These are phyloP conservation scores for Ondatra zibethicus DNA, from an alignment of 2,113 vertebrate genomes.

Conservation along the genomic window DNA sequence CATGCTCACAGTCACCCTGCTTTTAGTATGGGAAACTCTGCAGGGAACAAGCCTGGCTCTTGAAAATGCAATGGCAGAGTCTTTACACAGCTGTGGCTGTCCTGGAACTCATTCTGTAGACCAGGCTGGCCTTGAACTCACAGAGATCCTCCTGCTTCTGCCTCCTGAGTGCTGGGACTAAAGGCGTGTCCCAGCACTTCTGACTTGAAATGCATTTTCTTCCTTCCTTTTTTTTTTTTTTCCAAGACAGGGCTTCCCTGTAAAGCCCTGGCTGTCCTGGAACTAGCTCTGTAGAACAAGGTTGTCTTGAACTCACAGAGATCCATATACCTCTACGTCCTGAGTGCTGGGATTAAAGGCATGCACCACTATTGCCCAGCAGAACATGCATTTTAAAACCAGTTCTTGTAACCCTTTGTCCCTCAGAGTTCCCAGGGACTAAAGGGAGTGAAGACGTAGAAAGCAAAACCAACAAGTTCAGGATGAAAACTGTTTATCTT, in stretches of 20 bases:
- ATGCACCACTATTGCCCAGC: neutral
- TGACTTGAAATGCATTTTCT: neutral
- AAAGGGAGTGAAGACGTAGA: conserved; percentile 12
- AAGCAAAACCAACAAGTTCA: conserved; percentile 52
- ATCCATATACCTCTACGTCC: neutral
- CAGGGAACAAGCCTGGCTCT: neutral
- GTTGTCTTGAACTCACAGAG: neutral
- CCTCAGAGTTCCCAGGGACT: neutral
- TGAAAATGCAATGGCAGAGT: neutral
- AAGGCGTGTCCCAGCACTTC: neutral
- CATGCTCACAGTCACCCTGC: neutral
- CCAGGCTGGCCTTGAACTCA: neutral
- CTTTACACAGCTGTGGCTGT: neutral
- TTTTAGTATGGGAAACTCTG: neutral
- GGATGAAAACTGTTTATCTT: conserved; percentile 30
- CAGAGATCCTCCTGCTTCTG: neutral
- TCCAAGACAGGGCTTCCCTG: no score
- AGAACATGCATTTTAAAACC: conserved; percentile 26
- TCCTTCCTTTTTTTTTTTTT: neutral
- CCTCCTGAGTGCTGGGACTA: neutral
- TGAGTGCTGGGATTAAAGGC: neutral
- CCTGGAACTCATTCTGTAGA: neutral
- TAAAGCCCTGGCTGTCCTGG: no score
- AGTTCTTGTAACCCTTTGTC: conserved; percentile 30
- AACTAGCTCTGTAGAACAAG: neutral